Base-by-base conservation (phyloP, 2,888 invertebrate species). In the Magallana nippona region DNA sequence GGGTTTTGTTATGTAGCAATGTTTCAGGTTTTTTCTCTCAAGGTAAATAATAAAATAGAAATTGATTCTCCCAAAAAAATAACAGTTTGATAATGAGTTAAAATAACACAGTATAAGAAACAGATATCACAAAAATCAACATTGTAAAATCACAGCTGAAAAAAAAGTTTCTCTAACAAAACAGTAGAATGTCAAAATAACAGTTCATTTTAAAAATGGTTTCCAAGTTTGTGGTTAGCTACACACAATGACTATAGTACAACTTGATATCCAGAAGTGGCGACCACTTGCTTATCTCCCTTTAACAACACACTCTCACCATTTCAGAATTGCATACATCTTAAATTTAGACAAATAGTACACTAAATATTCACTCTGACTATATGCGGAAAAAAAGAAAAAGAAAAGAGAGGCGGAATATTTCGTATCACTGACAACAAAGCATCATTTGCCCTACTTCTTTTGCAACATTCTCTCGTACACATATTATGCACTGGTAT, bases 401-500 rank as follows among this genome's bases (percentile, higher is more conserved):
- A 77, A 82, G 32, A 56, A 57, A 56, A 17, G n/a, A 57, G 82
- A 81, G 32, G 63, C 56, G 55, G 55, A 78, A 44, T 32, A 57
- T 60, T 78, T 71, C 15, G 32, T 71, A 71, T 71, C 71, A 71
- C 27, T 71, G 71, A 71, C 71, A 27, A 71, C 71, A 71, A 71
- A 71, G 71, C 71, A 71, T 71, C 71, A 27, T 3, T 71, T 32
- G 15, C 32, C 15, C 32, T 27, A 22, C 13, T 22, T 71, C 22
- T 15, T 22, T 71, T 71, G 71, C 71, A 71, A 71, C 71, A 71
- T 27, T 71, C 71, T 71, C 71, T 32, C 71, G 19, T 27, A 22
- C 71, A 71, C 71, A 71, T 71, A 71, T 71, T 71, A 71, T 71
- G 71, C 71, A 71, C 71, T 71, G 71, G 71, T 71, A 71, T 71